A percentile compares a stretch with the other conserved stretches of the same genome.
These are phyloP conservation scores for Chloroceryle aenea DNA, from an alignment of 2,113 vertebrate genomes.

Conservation along the genomic window DNA sequence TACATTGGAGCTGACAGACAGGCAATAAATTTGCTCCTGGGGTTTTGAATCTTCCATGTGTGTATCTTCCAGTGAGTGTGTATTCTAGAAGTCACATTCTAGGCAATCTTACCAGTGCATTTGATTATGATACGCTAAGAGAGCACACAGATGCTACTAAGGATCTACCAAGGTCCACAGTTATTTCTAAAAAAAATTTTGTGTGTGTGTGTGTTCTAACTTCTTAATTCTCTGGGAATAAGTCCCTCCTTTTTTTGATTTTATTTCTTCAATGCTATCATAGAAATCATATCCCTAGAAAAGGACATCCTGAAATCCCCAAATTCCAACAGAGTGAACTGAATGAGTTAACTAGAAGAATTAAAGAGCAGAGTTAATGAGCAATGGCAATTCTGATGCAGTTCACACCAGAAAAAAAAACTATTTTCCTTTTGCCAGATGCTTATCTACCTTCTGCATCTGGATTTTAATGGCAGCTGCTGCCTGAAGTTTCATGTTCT, in stretches of 20 bases:
- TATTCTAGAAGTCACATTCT: not conserved
- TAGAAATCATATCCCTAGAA: not conserved
- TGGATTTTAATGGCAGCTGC: not conserved
- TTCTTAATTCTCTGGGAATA: not conserved
- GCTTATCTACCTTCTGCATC: not conserved
- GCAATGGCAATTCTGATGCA: not conserved
- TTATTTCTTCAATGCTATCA: not conserved
- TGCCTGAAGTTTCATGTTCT: not conserved
- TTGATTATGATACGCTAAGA: not conserved
- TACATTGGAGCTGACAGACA: not conserved
- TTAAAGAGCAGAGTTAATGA: not conserved
- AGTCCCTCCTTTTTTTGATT: not conserved
- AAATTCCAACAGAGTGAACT: not conserved
- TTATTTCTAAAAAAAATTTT: not conserved
- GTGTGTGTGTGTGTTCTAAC: not conserved
- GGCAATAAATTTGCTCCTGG: not conserved
- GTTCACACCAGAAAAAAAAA: not conserved
- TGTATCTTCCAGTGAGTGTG: not conserved
- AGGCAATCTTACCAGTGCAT: not conserved
- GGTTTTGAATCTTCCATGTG: not conserved
- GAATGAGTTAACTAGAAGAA: not conserved
- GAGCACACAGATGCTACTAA: not conserved
- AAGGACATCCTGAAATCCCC: not conserved
- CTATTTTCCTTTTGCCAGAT: not conserved
- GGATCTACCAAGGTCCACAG: not conserved